Percentiles rank a stretch among this genome's conserved stretches.
These are phyloP conservation scores for Sebastes vulpes DNA, from an alignment of 2,797 vertebrate genomes.

Conservation along the genomic window DNA sequence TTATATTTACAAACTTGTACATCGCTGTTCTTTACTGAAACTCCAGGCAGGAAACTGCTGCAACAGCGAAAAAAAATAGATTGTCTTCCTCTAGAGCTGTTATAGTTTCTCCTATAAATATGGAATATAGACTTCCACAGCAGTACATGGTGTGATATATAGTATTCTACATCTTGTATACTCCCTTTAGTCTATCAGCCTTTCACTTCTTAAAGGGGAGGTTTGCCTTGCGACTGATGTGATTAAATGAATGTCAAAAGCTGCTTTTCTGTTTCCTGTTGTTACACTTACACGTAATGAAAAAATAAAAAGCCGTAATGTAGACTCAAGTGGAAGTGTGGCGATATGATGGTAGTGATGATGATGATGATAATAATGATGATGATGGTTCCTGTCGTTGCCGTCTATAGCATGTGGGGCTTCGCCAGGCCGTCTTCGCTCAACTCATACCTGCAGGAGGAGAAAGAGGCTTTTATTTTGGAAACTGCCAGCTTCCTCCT, in stretches of 20 bases:
- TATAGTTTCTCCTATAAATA: slow-evolving; percentile 47
- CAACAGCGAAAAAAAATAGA: slow-evolving; percentile 26
- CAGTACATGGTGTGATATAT: slow-evolving; percentile 14
- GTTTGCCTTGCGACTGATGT: slow-evolving; percentile 69
- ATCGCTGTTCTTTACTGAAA: slow-evolving; percentile 52
- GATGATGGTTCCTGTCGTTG: background rate
- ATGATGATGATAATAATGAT: slow-evolving; percentile 27
- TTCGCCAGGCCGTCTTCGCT: slow-evolving; percentile 90
- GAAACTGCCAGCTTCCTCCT: background rate
- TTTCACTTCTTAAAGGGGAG: slow-evolving; percentile 67
- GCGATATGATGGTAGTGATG: background rate
- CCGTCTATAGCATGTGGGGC: slow-evolving; percentile 78
- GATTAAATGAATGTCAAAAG: slow-evolving; percentile 71
- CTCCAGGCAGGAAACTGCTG: background rate
- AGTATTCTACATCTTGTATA: slow-evolving; percentile 20
- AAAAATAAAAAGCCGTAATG: slow-evolving; percentile 77
- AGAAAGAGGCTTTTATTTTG: slow-evolving; percentile 13
- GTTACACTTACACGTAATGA: slow-evolving; percentile 63
- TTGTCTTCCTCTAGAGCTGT: slow-evolving; percentile 26
- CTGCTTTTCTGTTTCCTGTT: slow-evolving; percentile 43
- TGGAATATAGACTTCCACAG: slow-evolving; percentile 34
- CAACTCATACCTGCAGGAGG: slow-evolving; percentile 91
- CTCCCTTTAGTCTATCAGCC: slow-evolving; percentile 71
- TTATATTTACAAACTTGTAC: slow-evolving; percentile 88
- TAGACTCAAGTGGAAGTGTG: slow-evolving; percentile 44